Evolutionary conservation across 2,113 vertebrate genomes (phyloP).

Genomic region (Pardalotus punctatus): DNA sequence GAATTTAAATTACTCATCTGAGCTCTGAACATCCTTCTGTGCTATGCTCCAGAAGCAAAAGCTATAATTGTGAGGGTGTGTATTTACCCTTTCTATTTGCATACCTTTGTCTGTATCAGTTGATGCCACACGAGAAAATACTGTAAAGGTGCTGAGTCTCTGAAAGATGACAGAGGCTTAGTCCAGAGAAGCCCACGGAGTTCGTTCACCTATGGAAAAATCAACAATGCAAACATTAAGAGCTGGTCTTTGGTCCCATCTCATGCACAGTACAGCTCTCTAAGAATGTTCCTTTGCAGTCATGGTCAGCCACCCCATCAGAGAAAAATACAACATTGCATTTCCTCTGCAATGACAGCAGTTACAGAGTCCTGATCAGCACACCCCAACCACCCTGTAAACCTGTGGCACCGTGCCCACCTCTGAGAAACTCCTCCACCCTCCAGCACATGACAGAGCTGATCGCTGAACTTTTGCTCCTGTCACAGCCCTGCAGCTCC

Average conservation of each 20-base stretch:
- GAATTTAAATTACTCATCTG: neutral
- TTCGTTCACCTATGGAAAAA: neutral
- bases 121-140: neutral
- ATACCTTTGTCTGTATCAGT: neutral
- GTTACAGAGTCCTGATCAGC: neutral
- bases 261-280: no score
- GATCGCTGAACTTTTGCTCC: neutral
- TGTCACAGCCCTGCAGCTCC: neutral
- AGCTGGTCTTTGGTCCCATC: neutral
- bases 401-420: fast-evolving
- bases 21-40: neutral
- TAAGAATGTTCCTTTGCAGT: neutral
- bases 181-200: neutral
- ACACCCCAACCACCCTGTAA: fast-evolving
- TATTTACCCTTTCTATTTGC: neutral
- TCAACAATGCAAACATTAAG: neutral
- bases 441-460: neutral
- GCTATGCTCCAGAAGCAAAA: neutral
- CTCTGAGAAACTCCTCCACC: neutral
- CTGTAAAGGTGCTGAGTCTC: neutral
- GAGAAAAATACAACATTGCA: neutral
- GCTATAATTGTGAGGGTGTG: neutral
- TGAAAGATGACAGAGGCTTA: neutral
- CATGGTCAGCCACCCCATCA: neutral
- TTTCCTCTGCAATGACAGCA: neutral